phyloP scores from a whole-genome alignment of 2,113 vertebrate genomes.

The Ictidomys tridecemlineatus region DNA sequence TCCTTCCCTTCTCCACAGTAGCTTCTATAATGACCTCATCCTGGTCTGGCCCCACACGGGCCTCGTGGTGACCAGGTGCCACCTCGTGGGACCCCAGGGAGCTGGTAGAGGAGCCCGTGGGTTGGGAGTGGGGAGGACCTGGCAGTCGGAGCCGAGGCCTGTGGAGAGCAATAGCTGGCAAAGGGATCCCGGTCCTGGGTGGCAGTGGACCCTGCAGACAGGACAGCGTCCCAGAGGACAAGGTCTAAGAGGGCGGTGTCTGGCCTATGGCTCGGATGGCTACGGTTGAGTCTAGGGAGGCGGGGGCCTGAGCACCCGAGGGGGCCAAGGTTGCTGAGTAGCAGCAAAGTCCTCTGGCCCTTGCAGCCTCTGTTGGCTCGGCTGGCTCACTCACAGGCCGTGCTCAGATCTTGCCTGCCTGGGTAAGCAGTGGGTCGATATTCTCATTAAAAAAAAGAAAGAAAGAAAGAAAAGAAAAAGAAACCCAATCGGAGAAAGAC shows the following conservation, averaged over 20 bases:
- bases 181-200: not conserved
- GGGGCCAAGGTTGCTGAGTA: not conserved
- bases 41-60: fast-evolving
- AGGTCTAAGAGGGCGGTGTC: too few relatives aligned
- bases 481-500: not conserved
- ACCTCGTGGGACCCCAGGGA: not conserved
- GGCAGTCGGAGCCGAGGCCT: not conserved
- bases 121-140: fast-evolving
- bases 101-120: too few relatives aligned
- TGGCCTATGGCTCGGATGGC: too few relatives aligned
- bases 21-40: too few relatives aligned
- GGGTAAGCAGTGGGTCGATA: not conserved
- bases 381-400: fast-evolving
- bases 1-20: not conserved
- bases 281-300: not conserved
- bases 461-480: not conserved
- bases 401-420: not conserved
- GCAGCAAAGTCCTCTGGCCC: too few relatives aligned
- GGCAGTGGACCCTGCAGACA: not conserved
- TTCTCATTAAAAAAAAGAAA: not conserved
- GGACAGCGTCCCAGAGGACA: not conserved
- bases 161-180: too few relatives aligned
- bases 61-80: fast-evolving
- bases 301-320: fast-evolving
- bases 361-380: not conserved